Base-by-base conservation (phyloP, 1,140 invertebrate species). In the Trissolcus basalis region DNA sequence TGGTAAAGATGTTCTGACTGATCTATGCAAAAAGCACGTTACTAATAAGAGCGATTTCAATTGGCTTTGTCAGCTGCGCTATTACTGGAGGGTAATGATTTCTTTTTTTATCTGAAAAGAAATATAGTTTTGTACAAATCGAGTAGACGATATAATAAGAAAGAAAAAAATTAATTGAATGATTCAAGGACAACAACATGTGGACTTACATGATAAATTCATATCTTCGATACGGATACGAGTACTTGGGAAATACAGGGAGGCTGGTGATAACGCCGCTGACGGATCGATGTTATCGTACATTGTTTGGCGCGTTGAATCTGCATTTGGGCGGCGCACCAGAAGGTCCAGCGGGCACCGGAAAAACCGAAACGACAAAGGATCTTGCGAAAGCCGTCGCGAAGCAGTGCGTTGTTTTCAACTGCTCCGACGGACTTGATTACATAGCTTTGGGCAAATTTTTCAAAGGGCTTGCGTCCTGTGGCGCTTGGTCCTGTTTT, bases 401-500 rank as follows among this genome's bases (percentile, higher is more conserved):
- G 0, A 98, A 98, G 83, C 96, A 98, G 84, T 98, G 96, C 84
- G 96, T 98, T 0, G 96, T 98, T 0, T 98, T 98, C 85, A 99
- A 98, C 89, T 99, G 97, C 81, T 98, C 96, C 0, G 94, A 95
- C 83, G 96, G 96, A 33, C 86, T 99, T 33, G 96, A 98, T 87
- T 98, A 97, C 80, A 92, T 97, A 76, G 96, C 96, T 11, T 87
- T 99, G 10, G 97, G 97, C 73, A 98, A 98, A 88, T 98, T 98
- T 89, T 98, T 99, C 84, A 98, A 98, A 92, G 97, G 97, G 54
- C 87, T 98, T 43, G 96, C 96, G 0, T 97, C 96, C 0, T 98
- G 96, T 84, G 97, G 97, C 0, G 96, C 97, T 4, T 98, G 97
- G 97, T 96, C 96, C 0, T 98, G 97, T 86, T 98, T 99, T 84